Base-by-base conservation (phyloP, 2,888 invertebrate genomes). In the Pharmacophagus antenor region DNA sequence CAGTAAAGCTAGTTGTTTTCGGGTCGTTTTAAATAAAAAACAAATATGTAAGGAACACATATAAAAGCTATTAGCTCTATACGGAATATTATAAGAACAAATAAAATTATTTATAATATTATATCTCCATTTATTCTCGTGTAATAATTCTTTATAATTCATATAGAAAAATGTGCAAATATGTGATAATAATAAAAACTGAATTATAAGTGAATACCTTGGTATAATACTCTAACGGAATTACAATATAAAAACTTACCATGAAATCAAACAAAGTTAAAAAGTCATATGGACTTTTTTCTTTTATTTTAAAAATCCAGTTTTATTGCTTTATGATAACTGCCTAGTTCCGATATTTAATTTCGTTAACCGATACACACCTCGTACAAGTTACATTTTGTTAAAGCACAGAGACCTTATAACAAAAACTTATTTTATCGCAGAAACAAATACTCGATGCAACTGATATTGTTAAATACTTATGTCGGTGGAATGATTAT, bases 101-200 rank as follows among this genome's bases (percentile, higher is more conserved):
- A 58, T 23, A 41, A 59, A 8, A n/a, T 18, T 1, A 18, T 23
- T 3, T 41, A 63, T 27, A 52, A 52, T 62, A 58, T 57, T 63
- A 67, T 53, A 61, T 80, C 80, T 76, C 77, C 66, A 76, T 83
- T 86, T 84, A 85, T 87, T 87, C 74, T 81, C 70, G 87, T 88
- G 87, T 85, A 84, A n/a, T n/a, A n/a, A 79, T 85, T 80, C 72
- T 74, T 86, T 79, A 86, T 84, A 86, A 84, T 83, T 84, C 79
- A 84, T 85, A 79, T 85, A 85, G 76, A 84, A 85, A 82, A 86
- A 84, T 81, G 88, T 89, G 88, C 89, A 86, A 87, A 84, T 85
- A 83, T 82, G 83, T 84, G 77, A 80, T 83, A 82, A 86, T 69
- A 78, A 80, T 81, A 82, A 77, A 78, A 86, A 84, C 79, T 71